Evolutionary conservation across 2,797 vertebrate genomes (phyloP).

Genomic region (Neomorphus geoffroyi): DNA sequence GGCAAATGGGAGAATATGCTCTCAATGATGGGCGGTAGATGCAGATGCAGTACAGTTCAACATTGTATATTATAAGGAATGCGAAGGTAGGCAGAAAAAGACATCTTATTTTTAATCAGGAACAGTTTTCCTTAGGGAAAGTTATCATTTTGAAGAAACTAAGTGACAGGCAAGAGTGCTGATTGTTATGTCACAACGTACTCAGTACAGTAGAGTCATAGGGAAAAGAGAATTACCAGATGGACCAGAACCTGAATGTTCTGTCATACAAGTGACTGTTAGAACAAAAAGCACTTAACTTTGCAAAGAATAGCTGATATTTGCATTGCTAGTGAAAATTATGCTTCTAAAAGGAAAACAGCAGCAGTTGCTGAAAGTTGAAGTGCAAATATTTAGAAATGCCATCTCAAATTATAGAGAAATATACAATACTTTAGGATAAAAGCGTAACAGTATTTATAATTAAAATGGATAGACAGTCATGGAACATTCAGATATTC

Average conservation of each 20-base stretch:
- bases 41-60: not conserved
- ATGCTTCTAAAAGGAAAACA: not conserved
- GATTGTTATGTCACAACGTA: not conserved
- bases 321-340: not conserved
- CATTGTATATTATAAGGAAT: not conserved
- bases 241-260: not conserved
- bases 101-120: conserved; percentile 8
- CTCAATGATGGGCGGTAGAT: fast-evolving
- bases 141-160: not conserved
- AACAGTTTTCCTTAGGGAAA: not conserved
- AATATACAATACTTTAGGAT: not conserved
- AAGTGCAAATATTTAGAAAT: not conserved
- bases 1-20: not conserved
- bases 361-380: not conserved
- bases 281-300: not conserved
- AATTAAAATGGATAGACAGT: not conserved
- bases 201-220: not conserved
- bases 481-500: not conserved
- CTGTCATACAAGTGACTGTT: not conserved
- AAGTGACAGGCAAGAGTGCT: not conserved
- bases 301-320: not conserved
- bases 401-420: not conserved
- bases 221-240: not conserved
- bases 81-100: not conserved
- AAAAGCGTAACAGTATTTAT: not conserved